Evolutionary conservation across 2,113 vertebrate genomes (phyloP).

Genomic region (Salminus brasiliensis): DNA sequence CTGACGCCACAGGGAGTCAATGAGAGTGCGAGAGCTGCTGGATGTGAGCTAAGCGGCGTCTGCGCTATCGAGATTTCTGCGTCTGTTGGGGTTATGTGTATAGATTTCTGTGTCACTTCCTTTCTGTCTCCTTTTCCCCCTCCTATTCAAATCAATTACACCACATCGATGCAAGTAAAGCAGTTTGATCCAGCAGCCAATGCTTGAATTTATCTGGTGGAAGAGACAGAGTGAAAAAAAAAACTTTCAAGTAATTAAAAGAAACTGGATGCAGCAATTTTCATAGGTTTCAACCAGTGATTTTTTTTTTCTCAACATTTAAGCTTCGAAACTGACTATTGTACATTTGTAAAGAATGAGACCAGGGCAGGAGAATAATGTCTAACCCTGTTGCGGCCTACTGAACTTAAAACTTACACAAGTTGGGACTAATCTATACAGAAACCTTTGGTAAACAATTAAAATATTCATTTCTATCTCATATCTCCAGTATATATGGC

Average conservation of each 20-base stretch:
- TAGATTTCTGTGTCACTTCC: slow-evolving; percentile 50
- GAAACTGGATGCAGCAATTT: too few species aligned
- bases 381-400: background rate
- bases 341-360: background rate
- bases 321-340: too few species aligned
- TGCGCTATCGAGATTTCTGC: slow-evolving; percentile 26
- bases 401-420: background rate
- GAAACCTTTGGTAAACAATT: background rate
- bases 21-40: background rate
- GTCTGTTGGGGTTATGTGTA: slow-evolving; percentile 34
- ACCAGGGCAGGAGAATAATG: too few species aligned
- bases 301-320: too few species aligned
- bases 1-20: background rate
- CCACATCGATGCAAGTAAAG: slow-evolving; percentile 39
- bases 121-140: slow-evolving; percentile 29
- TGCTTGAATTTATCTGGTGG: background rate
- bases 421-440: background rate
- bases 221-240: background rate
- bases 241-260: background rate
- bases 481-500: background rate
- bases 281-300: too few species aligned
- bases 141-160: slow-evolving; percentile 51
- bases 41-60: slow-evolving; percentile 11
- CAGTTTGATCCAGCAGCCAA: slow-evolving; percentile 30
- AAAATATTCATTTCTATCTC: slow-evolving; percentile 10